Evolutionary conservation across 2,797 vertebrate species (phyloP).

Genomic region (Enteromius viviparus): DNA sequence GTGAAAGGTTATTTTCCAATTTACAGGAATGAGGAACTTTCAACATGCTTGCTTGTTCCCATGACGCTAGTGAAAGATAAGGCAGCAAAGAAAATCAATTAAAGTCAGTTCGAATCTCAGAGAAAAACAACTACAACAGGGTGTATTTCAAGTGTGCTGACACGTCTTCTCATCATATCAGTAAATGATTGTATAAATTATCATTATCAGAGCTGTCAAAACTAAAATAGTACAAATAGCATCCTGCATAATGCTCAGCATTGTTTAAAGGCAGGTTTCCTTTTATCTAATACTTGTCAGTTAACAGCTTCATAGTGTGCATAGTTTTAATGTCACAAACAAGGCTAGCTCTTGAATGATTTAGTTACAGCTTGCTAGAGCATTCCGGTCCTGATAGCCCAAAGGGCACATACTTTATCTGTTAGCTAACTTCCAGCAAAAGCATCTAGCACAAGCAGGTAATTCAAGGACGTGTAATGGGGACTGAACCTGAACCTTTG

Average conservation of each 20-base stretch:
- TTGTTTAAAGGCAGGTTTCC: constrained; percentile 23
- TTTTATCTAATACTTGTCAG: constrained; percentile 23
- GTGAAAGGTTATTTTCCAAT: not conserved
- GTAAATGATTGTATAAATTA: not conserved
- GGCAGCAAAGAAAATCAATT: not conserved
- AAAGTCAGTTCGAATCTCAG: not conserved
- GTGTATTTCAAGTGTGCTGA: not conserved
- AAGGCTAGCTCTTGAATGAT: constrained; percentile 30
- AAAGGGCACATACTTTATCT: constrained; percentile 28
- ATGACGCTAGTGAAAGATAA: constrained; percentile 29
- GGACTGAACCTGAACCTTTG: constrained; percentile 15
- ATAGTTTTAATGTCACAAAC: constrained; percentile 42
- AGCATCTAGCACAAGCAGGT: constrained; percentile 15
- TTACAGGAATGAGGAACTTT: constrained; percentile 16
- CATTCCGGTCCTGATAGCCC: constrained; percentile 39
- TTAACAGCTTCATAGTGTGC: constrained; percentile 24
- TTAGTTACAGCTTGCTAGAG: constrained; percentile 29
- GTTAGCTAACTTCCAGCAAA: constrained; percentile 28
- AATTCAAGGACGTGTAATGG: not conserved
- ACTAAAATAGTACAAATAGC: constrained; percentile 6
- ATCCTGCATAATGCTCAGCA: constrained; percentile 11
- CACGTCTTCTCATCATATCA: not conserved
- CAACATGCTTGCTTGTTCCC: constrained; percentile 2
- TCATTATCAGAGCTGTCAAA: constrained; percentile 34
- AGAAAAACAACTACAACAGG: not conserved